These are phyloP conservation scores for Netelia melanura DNA, from an alignment of 2,888 invertebrate species.

Conservation along the genomic window DNA sequence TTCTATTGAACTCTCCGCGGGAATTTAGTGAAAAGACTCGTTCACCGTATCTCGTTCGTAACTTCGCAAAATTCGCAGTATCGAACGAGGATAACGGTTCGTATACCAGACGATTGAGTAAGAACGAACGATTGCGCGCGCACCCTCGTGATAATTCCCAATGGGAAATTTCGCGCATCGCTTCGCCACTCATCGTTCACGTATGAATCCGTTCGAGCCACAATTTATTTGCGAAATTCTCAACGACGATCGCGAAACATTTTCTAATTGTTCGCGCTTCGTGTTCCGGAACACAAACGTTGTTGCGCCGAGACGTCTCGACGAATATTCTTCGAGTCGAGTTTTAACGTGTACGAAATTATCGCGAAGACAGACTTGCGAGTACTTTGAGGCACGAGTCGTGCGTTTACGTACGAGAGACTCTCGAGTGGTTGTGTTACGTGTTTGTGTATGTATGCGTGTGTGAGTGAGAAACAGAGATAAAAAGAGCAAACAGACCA, in stretches of 20 bases:
- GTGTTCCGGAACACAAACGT: neutral
- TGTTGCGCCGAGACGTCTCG: constrained; percentile 4
- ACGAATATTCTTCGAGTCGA: neutral
- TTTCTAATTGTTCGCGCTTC: constrained; percentile 79
- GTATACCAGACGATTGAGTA: too few species aligned
- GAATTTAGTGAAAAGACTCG: neutral
- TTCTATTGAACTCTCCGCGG: neutral
- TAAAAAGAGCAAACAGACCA: too few species aligned
- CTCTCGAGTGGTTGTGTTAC: neutral
- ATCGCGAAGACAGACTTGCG: constrained; percentile 25
- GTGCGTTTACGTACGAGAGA: constrained; percentile 42
- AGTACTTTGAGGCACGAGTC: constrained; percentile 39
- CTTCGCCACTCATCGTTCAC: neutral
- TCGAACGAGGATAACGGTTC: neutral
- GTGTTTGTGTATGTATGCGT: neutral
- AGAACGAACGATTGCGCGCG: too few species aligned
- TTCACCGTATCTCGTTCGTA: neutral
- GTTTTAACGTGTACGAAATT: constrained; percentile 34
- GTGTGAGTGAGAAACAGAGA: neutral
- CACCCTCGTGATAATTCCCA: too few species aligned
- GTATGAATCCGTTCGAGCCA: constrained; percentile 27
- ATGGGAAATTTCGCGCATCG: neutral
- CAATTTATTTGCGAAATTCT: constrained; percentile 77
- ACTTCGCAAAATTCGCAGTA: constrained; percentile 23
- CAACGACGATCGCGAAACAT: constrained; percentile 79